phyloP scores from a whole-genome alignment of 2,113 vertebrate genomes.

The Strigops habroptila region DNA sequence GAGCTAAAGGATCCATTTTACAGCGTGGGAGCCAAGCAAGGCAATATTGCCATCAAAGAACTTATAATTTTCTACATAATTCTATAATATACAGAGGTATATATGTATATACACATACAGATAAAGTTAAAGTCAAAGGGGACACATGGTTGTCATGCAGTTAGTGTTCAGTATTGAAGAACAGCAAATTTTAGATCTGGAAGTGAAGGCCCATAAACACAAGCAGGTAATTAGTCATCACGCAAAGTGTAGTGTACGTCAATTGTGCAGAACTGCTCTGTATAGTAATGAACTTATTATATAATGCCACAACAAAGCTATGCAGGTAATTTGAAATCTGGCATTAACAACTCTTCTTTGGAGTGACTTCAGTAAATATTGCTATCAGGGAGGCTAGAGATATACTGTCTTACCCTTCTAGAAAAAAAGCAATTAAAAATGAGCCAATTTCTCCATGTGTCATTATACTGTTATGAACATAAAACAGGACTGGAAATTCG shows the following conservation, averaged over 20 bases:
- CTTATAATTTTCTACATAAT: background rate
- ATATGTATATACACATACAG: fast-evolving
- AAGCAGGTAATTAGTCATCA: background rate
- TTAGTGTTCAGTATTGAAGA: background rate
- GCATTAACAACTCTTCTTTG: background rate
- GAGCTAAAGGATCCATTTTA: background rate
- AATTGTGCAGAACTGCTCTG: background rate
- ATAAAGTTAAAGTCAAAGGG: background rate
- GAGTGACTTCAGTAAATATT: background rate
- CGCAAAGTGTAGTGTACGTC: background rate
- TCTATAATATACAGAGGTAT: background rate
- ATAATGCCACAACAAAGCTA: background rate
- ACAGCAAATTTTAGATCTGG: background rate
- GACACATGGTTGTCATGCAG: background rate
- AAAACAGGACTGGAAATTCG: background rate
- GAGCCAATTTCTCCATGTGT: background rate
- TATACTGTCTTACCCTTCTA: background rate
- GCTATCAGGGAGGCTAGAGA: background rate
- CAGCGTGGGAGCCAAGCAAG: background rate
- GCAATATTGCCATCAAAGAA: background rate
- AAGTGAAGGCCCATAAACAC: background rate
- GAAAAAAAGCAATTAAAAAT: background rate
- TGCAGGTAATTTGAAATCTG: background rate
- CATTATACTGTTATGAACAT: background rate
- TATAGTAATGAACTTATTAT: background rate